phyloP scores from a whole-genome alignment of 2,797 vertebrate genomes.

The Epinephelus coioides region DNA sequence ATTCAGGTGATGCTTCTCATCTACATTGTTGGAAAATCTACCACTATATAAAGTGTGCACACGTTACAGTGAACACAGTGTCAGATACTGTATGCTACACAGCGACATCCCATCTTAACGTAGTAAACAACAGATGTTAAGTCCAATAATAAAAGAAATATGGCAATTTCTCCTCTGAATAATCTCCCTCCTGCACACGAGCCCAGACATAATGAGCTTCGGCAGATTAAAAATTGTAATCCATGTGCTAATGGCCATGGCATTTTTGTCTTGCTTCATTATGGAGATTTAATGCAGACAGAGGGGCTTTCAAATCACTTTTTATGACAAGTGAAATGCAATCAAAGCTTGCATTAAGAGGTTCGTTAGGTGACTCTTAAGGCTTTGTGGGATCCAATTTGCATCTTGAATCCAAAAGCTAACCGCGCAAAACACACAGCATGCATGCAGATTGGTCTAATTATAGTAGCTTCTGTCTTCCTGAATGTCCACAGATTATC shows the following conservation, averaged over 20 bases:
- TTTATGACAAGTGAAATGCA: conserved; percentile 75
- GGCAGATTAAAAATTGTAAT: conserved; percentile 80
- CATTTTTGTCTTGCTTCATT: conserved; percentile 83
- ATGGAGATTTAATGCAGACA: conserved; percentile 78
- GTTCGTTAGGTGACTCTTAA: conserved; percentile 70
- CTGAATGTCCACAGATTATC: conserved; percentile 49
- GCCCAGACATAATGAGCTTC: conserved; percentile 70
- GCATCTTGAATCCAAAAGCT: conserved; percentile 69
- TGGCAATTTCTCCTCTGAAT: conserved; percentile 50
- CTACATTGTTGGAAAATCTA: background rate
- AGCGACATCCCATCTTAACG: background rate
- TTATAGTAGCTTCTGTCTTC: conserved; percentile 61
- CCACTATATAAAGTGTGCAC: background rate
- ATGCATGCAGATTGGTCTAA: conserved; percentile 68
- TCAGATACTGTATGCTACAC: background rate
- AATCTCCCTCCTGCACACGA: conserved; percentile 63
- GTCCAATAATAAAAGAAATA: conserved; percentile 57
- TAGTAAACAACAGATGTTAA: conserved; percentile 56
- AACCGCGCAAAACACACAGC: conserved; percentile 69
- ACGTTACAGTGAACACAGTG: background rate
- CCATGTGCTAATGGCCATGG: conserved; percentile 73
- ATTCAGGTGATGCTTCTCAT: background rate
- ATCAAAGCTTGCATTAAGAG: conserved; percentile 78
- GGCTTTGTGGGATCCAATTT: conserved; percentile 68
- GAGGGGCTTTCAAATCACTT: conserved; percentile 72